phyloP scores from a whole-genome alignment of 2,797 vertebrate species.

The Ctenopoma kingsleyae region DNA sequence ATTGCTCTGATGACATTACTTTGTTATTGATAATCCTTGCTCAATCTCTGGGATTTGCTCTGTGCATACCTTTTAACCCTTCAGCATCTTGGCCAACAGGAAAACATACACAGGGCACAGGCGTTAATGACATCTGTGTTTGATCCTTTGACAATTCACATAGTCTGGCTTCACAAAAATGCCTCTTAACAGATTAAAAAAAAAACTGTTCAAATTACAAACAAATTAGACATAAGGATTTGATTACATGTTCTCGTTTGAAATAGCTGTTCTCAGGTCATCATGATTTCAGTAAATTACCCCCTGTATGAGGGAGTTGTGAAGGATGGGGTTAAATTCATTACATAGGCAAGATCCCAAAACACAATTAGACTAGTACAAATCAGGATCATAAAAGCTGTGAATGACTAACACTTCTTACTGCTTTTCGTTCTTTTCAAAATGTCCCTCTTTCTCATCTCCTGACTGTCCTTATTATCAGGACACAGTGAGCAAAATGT shows the following conservation, averaged over 20 bases:
- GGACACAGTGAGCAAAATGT: constrained; percentile 29
- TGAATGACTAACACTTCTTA: neutral
- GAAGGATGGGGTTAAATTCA: constrained; percentile 15
- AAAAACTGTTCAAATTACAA: neutral
- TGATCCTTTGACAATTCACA: neutral
- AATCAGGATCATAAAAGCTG: constrained; percentile 20
- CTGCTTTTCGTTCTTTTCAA: constrained; percentile 15
- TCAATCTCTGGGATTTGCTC: neutral
- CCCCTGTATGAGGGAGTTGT: neutral
- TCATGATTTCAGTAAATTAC: constrained; percentile 9
- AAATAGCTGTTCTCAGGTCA: neutral
- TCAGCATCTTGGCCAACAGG: neutral
- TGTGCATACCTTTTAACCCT: neutral
- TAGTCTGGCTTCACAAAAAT: neutral
- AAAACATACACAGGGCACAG: neutral
- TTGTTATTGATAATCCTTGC: neutral
- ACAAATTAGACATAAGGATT: neutral
- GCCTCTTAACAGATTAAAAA: neutral
- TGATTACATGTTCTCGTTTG: neutral
- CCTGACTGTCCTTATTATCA: constrained; percentile 18
- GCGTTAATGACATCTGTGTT: neutral
- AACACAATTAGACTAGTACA: constrained; percentile 9
- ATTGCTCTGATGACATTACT: no score
- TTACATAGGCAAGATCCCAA: constrained; percentile 8
- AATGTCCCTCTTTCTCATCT: constrained; percentile 17